Conservation (phyloP, 2,888 invertebrate species). For the Bruchidius siliquastri region DNA sequence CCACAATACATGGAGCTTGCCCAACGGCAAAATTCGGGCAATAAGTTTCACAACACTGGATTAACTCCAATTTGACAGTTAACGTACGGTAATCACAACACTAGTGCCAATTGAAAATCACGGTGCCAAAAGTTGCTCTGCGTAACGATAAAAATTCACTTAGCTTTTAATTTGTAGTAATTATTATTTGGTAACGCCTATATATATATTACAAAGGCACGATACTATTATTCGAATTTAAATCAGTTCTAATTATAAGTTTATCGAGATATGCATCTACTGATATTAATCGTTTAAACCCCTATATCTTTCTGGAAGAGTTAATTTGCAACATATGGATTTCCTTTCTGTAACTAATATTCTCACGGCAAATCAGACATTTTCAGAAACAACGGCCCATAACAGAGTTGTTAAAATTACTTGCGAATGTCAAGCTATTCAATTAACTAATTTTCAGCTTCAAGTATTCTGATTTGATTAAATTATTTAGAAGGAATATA, state of each 20-base stretch:
- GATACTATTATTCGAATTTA: slow-evolving; percentile 30
- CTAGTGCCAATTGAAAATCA: neutral
- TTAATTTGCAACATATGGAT: neutral
- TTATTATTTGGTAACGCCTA: neutral
- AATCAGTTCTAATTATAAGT: slow-evolving; percentile 20
- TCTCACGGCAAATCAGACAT: slow-evolving; percentile 5
- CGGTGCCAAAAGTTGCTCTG: neutral
- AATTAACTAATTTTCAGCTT: too few species aligned
- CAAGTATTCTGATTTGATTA: too few species aligned
- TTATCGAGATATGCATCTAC: slow-evolving; percentile 34
- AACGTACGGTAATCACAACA: neutral
- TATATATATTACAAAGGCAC: slow-evolving; percentile 28
- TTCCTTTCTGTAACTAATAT: neutral
- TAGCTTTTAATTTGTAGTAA: neutral
- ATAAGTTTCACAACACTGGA: too few species aligned
- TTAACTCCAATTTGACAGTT: neutral
- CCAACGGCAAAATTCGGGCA: too few species aligned
- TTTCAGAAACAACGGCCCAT: neutral
- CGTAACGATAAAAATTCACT: neutral
- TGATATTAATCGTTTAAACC: slow-evolving; percentile 26
- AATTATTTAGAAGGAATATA: too few species aligned
- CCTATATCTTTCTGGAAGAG: slow-evolving; percentile 9
- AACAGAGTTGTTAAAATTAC: too few species aligned
- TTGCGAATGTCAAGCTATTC: too few species aligned
- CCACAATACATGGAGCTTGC: too few species aligned